Base-by-base conservation (phyloP, 2,797 vertebrate genomes). In the Thalassophryne amazonica region DNA sequence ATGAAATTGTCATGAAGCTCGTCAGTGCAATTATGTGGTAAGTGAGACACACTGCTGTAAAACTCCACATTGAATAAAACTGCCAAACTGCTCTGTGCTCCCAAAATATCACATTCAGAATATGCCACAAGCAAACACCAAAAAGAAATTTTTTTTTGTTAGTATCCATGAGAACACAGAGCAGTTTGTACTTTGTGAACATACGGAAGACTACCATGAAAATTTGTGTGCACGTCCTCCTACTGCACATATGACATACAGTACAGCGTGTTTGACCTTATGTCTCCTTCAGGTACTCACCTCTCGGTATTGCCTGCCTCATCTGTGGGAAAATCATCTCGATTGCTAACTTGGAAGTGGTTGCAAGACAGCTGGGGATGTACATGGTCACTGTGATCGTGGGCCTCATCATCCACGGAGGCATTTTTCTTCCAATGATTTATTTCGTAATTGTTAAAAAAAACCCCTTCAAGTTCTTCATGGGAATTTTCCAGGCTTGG, bases 311-410 rank as follows among this genome's bases (percentile, higher is more conserved):
- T 15, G 96, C 93, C 47, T 99, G 95, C 67, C 92, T 99, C 39
- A 99, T 99, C 63, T 99, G 96, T 64, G 97, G 97, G 28, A 99
- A 99, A 90, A 99, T 99, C 82, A 96, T 98, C 75, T 97, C 95
- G 35, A 99, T 99, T 56, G 93, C 94, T 58, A 95, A 99, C 71
- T 80, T 99, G 72, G 97, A 99, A 83, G 81, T 95, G 74, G 94
- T 99, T 27, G 97, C 97, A 19, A 90, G 87, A 72, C 97, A 99
- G 61, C 90, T 99, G 76, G 97, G 97, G 29, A 94, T 99, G 97
- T 99, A 99, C 80, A 99, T 99, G 97, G 53, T 99, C 36, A 99
- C 97, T 0, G 97, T 99, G 73, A 93, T 98, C 25, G 85, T 98
- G 57, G 97, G 97, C 19, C 95, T 99, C 43, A 50, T 99, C 80